Evolutionary conservation across 1,140 invertebrate species (phyloP), one percentile per base, ranked within the genome.

Genomic region (Caenorhabditis briggsae): DNA sequence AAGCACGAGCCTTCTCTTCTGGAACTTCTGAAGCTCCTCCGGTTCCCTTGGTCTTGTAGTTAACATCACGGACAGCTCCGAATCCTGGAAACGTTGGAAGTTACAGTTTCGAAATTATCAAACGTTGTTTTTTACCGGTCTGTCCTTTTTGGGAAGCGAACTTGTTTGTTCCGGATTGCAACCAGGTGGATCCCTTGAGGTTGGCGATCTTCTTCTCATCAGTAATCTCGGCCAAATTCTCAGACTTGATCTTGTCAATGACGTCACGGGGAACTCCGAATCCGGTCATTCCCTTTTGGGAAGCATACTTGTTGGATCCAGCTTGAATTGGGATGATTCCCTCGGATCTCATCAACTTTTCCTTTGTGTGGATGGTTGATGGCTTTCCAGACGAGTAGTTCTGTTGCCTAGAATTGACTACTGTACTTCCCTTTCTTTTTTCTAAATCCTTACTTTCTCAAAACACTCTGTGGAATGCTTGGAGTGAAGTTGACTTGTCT

Each of bases 301-400:
- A 92, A 70, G 91, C 91, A 88, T 90, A 92, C 88, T 92, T 92
- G 90, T 92, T 92, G 20, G 91, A 90, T 65, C 91, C 91, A 56
- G 91, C 92, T 74, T 92, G 91, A 78, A 92, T 92, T 25, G 92
- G 91, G 82, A 92, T 92, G 84, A 92, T 92, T 82, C 90, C 90
- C 86, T 90, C 90, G 53, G 86, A 89, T 55, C 84, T 82, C 91
- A 92, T 92, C 59, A 92, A 86, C 90, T 92, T 92, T 25, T 90
- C 89, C 86, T 92, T 91, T 64, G 50, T 70, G 86, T 91, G 88
- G 25, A 88, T 86, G 25, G 70, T 89, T 18, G 90, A 90, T 61
- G 91, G 91, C 83, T 92, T 91, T 48, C 91, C 91, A 85, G 87
- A 86, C 12, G 91, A 90, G 90, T 89, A 91, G 25, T 88, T 55